phyloP scores from a whole-genome alignment of 2,888 invertebrate genomes.

The Spodoptera exigua region DNA sequence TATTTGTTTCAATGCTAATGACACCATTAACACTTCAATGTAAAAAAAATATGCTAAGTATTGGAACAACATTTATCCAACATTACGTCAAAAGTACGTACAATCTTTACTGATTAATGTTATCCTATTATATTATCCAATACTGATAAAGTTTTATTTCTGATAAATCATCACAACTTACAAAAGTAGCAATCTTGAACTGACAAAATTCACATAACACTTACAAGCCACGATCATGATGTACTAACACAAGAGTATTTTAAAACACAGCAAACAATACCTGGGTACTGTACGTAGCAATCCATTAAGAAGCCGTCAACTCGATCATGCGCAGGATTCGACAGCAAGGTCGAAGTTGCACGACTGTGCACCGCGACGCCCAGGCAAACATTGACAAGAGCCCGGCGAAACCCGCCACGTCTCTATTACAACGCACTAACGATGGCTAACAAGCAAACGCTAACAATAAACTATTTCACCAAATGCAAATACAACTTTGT shows the following conservation, averaged over 20 bases:
- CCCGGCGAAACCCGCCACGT: slow-evolving; percentile 53
- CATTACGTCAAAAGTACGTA: slow-evolving; percentile 9
- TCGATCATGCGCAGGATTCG: slow-evolving; percentile 79
- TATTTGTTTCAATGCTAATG: slow-evolving; percentile 32
- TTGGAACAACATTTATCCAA: slow-evolving; percentile 14
- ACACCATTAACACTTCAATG: slow-evolving; percentile 37
- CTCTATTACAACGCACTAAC: slow-evolving; percentile 68
- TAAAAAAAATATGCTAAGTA: slow-evolving; percentile 26
- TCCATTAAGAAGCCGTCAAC: slow-evolving; percentile 81
- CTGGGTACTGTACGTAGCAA: slow-evolving; percentile 77
- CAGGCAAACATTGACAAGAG: slow-evolving; percentile 60
- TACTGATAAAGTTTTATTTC: slow-evolving; percentile 26
- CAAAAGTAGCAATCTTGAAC: too few relatives aligned
- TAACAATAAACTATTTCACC: slow-evolving; percentile 54
- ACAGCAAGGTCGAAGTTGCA: slow-evolving; percentile 83
- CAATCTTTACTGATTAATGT: slow-evolving; percentile 22
- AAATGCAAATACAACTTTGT: slow-evolving; percentile 63
- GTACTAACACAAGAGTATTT: slow-evolving; percentile 24
- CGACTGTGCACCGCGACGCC: slow-evolving; percentile 63
- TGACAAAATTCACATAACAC: slow-evolving; percentile 4
- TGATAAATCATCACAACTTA: slow-evolving; percentile 19
- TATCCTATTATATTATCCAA: slow-evolving; percentile 37
- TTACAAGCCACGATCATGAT: slow-evolving; percentile 20
- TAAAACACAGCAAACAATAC: slow-evolving; percentile 63
- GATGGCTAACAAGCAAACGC: slow-evolving; percentile 58